Evolutionary conservation across 1,140 invertebrate species (phyloP).

Genomic region (Drosophila ohnishii): DNA sequence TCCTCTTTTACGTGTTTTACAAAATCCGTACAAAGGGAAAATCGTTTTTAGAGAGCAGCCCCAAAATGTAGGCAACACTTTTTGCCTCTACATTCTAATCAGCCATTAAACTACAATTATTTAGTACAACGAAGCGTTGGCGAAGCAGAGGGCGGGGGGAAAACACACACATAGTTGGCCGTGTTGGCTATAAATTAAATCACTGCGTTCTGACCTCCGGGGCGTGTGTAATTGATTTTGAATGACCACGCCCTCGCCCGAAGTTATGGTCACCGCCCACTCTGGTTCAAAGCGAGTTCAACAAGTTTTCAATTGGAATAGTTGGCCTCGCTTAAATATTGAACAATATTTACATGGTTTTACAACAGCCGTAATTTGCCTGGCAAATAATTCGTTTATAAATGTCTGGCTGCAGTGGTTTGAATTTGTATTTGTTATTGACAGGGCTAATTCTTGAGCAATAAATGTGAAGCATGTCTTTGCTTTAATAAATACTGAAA

Average conservation of each 20-base stretch:
- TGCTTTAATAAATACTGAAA: background rate
- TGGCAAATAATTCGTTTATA: conserved; percentile 13
- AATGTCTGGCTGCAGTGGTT: background rate
- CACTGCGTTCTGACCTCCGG: conserved; percentile 55
- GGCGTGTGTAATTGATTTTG: conserved; percentile 72
- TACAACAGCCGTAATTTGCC: conserved; percentile 18
- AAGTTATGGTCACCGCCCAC: conserved; percentile 24
- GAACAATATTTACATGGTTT: conserved; percentile 31
- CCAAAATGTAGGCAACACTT: conserved; percentile 56
- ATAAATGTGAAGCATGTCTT: background rate
- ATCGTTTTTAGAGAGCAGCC: conserved; percentile 36
- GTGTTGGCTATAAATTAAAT: conserved; percentile 57
- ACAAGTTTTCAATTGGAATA: conserved; percentile 64
- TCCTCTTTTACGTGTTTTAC: background rate
- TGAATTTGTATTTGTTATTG: conserved; percentile 2
- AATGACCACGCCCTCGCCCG: conserved; percentile 49
- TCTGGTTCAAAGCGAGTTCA: conserved; percentile 17
- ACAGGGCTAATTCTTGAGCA: background rate
- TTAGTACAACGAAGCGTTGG: conserved; percentile 14
- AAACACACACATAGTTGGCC: conserved; percentile 7
- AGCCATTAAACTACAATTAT: conserved; percentile 75
- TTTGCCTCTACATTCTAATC: conserved; percentile 64
- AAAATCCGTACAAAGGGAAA: conserved; percentile 13
- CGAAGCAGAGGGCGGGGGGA: background rate
- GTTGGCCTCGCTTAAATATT: conserved; percentile 45